These are phyloP conservation scores for Clarias gariepinus DNA, from an alignment of 2,113 vertebrate species.

Conservation along the genomic window DNA sequence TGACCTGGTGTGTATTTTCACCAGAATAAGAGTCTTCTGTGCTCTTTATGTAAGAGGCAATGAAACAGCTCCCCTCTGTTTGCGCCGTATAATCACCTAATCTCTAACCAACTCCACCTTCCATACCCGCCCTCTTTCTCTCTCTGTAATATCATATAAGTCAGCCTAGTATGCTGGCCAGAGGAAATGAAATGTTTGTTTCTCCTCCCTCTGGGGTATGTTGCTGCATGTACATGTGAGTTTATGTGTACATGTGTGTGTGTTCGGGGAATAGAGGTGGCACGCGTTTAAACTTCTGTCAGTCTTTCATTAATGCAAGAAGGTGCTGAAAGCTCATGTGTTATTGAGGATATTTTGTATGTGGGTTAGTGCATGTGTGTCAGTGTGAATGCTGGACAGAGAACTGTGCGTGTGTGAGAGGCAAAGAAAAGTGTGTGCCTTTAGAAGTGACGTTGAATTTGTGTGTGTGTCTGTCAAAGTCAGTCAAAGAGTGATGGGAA, in stretches of 20 bases:
- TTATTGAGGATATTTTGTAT: conserved; percentile 27
- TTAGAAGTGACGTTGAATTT: neutral
- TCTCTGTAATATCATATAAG: conserved; percentile 67
- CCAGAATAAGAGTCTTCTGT: conserved; percentile 46
- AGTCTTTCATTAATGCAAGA: conserved; percentile 41
- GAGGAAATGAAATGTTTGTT: conserved; percentile 80
- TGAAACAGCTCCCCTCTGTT: conserved; percentile 42
- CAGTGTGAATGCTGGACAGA: neutral
- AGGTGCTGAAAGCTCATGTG: conserved; percentile 40
- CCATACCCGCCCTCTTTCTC: conserved; percentile 52
- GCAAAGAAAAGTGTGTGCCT: neutral
- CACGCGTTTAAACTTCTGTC: conserved; percentile 22
- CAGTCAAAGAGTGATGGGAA: neutral
- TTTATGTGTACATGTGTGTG: neutral
- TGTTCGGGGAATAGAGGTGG: neutral
- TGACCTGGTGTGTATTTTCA: conserved; percentile 23
- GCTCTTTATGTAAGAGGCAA: conserved; percentile 43
- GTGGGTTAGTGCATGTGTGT: conserved; percentile 14
- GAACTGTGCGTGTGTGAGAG: neutral
- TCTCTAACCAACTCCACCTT: conserved; percentile 45
- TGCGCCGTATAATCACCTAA: conserved; percentile 48
- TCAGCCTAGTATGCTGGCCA: conserved; percentile 66
- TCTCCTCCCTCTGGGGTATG: conserved; percentile 58
- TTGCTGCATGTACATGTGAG: neutral
- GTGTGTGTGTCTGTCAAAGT: neutral